Conservation (phyloP, 64 coral and sea anemone species). For the Platygyra sinensis region DNA sequence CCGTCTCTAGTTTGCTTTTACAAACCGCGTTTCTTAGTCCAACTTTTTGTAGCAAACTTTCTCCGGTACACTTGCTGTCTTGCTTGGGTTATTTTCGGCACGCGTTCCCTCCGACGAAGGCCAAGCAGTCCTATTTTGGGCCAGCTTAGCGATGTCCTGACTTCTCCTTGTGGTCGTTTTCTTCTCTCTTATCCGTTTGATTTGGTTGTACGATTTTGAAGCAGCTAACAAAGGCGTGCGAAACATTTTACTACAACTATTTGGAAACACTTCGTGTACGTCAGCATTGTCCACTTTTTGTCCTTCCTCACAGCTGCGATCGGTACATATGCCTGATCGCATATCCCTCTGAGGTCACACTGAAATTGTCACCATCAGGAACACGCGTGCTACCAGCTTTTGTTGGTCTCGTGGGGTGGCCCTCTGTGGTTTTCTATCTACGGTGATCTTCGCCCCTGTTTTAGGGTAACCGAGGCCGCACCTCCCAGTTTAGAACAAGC, state of each 20-base stretch:
- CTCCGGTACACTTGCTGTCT: too few relatives aligned
- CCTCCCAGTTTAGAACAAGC: background rate
- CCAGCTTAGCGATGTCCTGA: slow-evolving; percentile 51
- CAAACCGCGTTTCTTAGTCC: background rate
- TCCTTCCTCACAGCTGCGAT: too few relatives aligned
- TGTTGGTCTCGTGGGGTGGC: background rate
- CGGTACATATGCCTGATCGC: slow-evolving; percentile 52
- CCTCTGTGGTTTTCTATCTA: background rate
- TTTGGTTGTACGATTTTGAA: background rate
- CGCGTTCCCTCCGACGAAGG: background rate
- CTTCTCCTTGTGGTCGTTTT: background rate
- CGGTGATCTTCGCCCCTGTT: too few relatives aligned
- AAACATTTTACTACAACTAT: background rate
- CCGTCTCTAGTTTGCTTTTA: background rate
- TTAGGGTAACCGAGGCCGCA: background rate
- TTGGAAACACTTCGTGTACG: background rate
- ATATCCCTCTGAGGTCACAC: slow-evolving; percentile 36
- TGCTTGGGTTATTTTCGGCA: slow-evolving; percentile 10
- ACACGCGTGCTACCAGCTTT: background rate
- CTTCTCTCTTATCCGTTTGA: slow-evolving; percentile 18
- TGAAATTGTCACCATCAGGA: background rate
- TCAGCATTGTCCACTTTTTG: slow-evolving; percentile 34
- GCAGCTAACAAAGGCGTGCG: background rate
- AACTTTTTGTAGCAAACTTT: background rate
- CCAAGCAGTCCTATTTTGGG: slow-evolving; percentile 23